Conservation (phyloP, 2,113 vertebrate genomes). For the Oophaga pumilio region DNA sequence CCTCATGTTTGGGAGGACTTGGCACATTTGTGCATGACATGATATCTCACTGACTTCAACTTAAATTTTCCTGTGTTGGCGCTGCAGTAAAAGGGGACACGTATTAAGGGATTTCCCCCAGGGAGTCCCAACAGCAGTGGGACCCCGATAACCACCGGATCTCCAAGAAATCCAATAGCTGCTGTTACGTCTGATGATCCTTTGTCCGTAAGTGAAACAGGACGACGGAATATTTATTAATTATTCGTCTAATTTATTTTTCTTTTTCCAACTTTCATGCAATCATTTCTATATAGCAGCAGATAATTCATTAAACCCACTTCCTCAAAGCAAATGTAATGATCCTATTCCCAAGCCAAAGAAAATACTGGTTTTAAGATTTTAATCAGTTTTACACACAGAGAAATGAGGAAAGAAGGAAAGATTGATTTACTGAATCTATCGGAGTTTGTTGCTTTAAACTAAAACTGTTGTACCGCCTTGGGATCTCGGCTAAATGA, state of each 20-base stretch:
- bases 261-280: background rate
- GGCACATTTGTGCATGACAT: background rate
- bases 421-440: constrained; percentile 52
- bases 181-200: background rate
- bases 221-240: background rate
- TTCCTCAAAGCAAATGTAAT: constrained; percentile 48
- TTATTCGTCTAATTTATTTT: background rate
- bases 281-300: constrained; percentile 11
- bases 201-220: background rate
- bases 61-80: background rate
- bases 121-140: background rate
- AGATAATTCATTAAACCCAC: constrained; percentile 49
- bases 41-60: background rate
- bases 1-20: background rate
- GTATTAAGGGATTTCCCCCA: background rate
- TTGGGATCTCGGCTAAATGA: constrained; percentile 52
- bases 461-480: constrained; percentile 46
- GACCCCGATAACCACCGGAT: background rate
- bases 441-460: constrained; percentile 38
- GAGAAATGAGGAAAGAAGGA: constrained; percentile 24
- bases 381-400: constrained; percentile 54
- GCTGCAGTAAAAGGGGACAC: background rate
- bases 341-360: constrained; percentile 52
- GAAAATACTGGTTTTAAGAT: constrained; percentile 40
- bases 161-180: background rate